A percentile compares a stretch with the other conserved stretches of the same genome.
These are phyloP conservation scores for Callyntrura sp. DNA, from an alignment of 2,888 invertebrate species.

Conservation along the genomic window DNA sequence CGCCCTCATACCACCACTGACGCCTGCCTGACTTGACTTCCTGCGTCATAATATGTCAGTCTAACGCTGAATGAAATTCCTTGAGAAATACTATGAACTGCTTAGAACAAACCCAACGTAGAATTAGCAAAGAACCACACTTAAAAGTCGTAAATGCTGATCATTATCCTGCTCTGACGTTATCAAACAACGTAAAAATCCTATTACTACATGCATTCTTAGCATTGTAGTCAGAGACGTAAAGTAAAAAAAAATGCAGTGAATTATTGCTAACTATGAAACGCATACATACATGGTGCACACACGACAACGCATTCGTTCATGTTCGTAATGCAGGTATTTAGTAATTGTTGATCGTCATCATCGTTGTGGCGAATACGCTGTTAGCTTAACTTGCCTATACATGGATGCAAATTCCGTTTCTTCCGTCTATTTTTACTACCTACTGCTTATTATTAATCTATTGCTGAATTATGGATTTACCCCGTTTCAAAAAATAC, in stretches of 20 bases:
- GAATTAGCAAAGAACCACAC: constrained; percentile 12
- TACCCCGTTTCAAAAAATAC: no score
- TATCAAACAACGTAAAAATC: constrained; percentile 47
- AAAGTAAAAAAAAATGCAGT: constrained; percentile 44
- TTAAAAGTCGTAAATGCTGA: constrained; percentile 17
- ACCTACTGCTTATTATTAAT: no score
- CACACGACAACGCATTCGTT: background rate
- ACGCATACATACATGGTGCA: background rate
- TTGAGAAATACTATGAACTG: constrained; percentile 40
- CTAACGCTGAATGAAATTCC: background rate
- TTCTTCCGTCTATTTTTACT: no score
- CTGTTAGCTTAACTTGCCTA: background rate
- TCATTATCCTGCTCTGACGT: constrained; percentile 46
- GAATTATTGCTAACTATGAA: constrained; percentile 1
- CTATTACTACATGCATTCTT: constrained; percentile 5
- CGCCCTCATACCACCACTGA: constrained; percentile 15
- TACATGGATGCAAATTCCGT: background rate
- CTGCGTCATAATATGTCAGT: constrained; percentile 14
- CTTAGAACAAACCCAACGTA: constrained; percentile 37
- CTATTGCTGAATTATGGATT: no score
- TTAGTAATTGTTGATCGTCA: no score
- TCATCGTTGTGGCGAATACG: no score
- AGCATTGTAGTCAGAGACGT: background rate
- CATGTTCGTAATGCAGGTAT: background rate
- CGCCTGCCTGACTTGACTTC: constrained; percentile 50